Conservation (phyloP, 2,113 vertebrate species). For the Cololabis saira region DNA sequence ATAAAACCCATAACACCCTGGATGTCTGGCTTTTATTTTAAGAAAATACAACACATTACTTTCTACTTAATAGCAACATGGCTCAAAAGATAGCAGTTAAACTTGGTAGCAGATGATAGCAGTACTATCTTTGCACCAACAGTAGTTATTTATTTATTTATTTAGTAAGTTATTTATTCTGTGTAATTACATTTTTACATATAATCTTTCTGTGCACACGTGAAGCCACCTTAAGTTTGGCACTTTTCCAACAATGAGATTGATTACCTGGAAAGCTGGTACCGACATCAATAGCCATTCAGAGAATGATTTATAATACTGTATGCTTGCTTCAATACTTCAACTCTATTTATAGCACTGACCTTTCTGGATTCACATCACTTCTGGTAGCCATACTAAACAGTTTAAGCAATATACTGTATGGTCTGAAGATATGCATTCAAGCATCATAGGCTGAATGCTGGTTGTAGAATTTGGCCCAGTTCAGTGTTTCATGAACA, state of each 20-base stretch:
- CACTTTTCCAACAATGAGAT: neutral
- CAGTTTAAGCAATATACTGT: neutral
- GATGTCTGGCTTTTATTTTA: too few relatives aligned
- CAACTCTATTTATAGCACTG: slow-evolving; percentile 6
- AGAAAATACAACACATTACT: too few relatives aligned
- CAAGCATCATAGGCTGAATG: too few relatives aligned
- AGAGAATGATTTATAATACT: slow-evolving; percentile 7
- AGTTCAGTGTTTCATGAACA: too few relatives aligned
- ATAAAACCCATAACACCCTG: too few relatives aligned
- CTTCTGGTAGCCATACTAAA: neutral
- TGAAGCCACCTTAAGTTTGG: neutral
- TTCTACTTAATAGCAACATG: too few relatives aligned
- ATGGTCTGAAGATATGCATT: neutral
- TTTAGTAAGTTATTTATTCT: too few relatives aligned
- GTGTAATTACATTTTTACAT: too few relatives aligned
- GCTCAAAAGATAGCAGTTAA: too few relatives aligned
- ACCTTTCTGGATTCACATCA: neutral
- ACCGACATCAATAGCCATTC: neutral
- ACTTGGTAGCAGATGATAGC: too few relatives aligned
- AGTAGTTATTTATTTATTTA: neutral
- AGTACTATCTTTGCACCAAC: neutral
- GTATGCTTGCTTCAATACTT: neutral
- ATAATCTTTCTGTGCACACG: too few relatives aligned
- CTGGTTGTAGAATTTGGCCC: too few relatives aligned
- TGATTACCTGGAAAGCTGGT: neutral